Base-by-base conservation (phyloP, 2,797 vertebrate species). In the Chelon auratus region DNA sequence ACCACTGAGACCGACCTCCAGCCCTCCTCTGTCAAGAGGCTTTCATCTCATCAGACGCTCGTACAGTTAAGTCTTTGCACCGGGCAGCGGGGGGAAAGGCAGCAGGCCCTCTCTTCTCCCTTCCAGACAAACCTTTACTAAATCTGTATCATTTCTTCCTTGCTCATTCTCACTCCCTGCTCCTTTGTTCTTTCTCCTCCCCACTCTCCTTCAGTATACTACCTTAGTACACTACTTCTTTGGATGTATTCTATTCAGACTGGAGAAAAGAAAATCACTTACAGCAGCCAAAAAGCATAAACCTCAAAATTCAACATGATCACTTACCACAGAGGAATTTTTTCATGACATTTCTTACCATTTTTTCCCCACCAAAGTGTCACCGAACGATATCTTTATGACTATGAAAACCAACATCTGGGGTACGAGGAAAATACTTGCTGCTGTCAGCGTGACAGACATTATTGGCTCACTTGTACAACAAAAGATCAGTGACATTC, bases 341-440 rank as follows among this genome's bases (percentile, higher is more conserved):
- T 62, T 45, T 7, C 30, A 63, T 10, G 15, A 61, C 59, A 30
- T 72, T 47, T 60, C 37, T 11, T n/a, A 12, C 10, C 13, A 37
- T 26, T 20, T 33, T 55, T 63, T 37, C 8, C 10, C 39, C 36
- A 47, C n/a, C 65, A 55, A 45, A 84, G 70, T 73, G 74, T 73
- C 71, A 59, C 69, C 54, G 62, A 82, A 70, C 52, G 63, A 83
- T 85, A 85, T 89, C 77, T 77, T 77, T 65, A 45, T 42, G 42
- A 48, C 58, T 70, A 66, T 80, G 68, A 83, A 75, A 87, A 85
- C 60, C 30, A 36, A 66, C 84, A 87, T 80, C 78, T 85, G 83
- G 78, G 22, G 81, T 78, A 86, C 76, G 82, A 84, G 72, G 68
- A 77, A 85, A 84, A 87, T 82, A 85, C 90, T 86, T 83, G 68